Percentiles rank a stretch among this genome's conserved stretches.
phyloP scores from a whole-genome alignment of 1,140 invertebrate species.

The Hylyphantes graminicola region DNA sequence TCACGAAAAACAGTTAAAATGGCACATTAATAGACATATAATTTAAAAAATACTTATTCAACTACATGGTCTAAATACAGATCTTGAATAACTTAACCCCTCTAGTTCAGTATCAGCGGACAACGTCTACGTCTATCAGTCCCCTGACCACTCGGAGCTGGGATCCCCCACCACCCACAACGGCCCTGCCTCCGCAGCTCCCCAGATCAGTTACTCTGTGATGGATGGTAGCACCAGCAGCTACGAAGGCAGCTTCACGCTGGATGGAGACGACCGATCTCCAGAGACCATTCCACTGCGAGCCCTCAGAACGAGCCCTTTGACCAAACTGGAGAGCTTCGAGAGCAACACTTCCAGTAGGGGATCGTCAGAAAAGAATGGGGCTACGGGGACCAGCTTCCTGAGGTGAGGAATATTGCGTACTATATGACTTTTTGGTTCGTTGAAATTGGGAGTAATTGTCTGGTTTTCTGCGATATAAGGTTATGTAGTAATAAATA shows the following conservation, averaged over 20 bases:
- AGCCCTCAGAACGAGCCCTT: slow-evolving; percentile 30
- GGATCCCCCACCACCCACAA: neutral
- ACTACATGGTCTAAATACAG: neutral
- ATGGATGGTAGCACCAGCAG: slow-evolving; percentile 49
- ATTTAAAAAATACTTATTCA: too few relatives aligned
- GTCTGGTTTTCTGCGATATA: too few relatives aligned
- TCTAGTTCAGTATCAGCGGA: slow-evolving; percentile 60
- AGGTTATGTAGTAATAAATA: too few relatives aligned
- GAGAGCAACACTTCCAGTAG: slow-evolving; percentile 33
- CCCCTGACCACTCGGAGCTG: slow-evolving; percentile 32
- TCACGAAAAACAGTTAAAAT: too few relatives aligned
- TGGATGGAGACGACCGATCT: slow-evolving; percentile 12
- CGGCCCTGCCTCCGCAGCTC: neutral
- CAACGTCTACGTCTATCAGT: slow-evolving; percentile 57
- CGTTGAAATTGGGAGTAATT: too few relatives aligned
- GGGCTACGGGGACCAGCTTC: slow-evolving; percentile 37
- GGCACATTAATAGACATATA: too few relatives aligned
- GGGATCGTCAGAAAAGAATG: slow-evolving; percentile 34
- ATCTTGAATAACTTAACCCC: neutral
- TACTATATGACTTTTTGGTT: too few relatives aligned
- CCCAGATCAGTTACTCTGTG: slow-evolving; percentile 46
- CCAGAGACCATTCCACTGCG: slow-evolving; percentile 48
- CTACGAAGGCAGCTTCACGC: slow-evolving; percentile 48
- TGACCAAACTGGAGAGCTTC: slow-evolving; percentile 41
- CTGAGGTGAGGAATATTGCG: slow-evolving; percentile 19